phyloP scores from a whole-genome alignment of 2,888 invertebrate species.

The Strigamia transsilvanica region DNA sequence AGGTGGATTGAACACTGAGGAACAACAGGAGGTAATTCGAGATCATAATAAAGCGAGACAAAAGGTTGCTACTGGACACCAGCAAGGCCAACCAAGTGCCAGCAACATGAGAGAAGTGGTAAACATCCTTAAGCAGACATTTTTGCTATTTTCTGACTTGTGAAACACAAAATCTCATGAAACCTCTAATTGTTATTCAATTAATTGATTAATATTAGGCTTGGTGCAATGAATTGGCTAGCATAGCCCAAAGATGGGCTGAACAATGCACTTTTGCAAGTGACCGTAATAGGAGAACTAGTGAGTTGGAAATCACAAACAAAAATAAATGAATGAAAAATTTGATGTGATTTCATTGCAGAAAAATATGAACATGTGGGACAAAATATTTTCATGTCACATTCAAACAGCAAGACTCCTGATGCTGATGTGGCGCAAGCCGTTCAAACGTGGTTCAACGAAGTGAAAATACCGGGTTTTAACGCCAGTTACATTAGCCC shows the following conservation, averaged over 20 bases:
- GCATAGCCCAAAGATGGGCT: neutral
- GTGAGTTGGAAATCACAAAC: neutral
- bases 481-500: neutral
- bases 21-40: neutral
- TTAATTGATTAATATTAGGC: neutral
- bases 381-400: neutral
- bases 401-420: neutral
- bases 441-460: neutral
- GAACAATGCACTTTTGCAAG: neutral
- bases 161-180: no score
- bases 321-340: neutral
- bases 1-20: neutral
- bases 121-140: neutral
- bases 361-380: neutral
- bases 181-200: no score
- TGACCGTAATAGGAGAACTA: neutral
- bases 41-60: neutral
- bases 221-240: neutral
- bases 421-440: neutral
- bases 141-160: no score
- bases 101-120: slow-evolving; percentile 7
- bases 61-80: slow-evolving; percentile 1
- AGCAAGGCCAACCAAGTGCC: neutral
- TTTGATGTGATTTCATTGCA: neutral
- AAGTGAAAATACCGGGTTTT: neutral